Percentiles rank a stretch among this genome's conserved stretches.
phyloP scores from a whole-genome alignment of 2,797 vertebrate genomes.

The Miichthys miiuy region DNA sequence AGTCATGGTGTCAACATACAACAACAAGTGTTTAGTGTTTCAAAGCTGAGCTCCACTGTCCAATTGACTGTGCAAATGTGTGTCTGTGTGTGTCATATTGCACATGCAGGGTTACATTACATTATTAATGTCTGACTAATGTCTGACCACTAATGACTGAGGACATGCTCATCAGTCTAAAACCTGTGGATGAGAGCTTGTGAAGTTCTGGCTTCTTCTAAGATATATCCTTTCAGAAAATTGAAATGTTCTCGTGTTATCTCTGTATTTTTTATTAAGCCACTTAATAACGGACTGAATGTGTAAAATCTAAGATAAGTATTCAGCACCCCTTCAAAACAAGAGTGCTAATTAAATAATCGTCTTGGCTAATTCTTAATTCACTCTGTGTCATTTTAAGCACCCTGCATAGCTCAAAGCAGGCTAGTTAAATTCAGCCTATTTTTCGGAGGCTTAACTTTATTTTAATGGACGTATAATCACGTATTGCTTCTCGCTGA shows the following conservation, averaged over 20 bases:
- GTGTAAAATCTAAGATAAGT: constrained; percentile 50
- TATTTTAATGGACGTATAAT: constrained; percentile 71
- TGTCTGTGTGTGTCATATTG: constrained; percentile 10
- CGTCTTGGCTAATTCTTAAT: constrained; percentile 61
- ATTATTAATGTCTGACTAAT: neutral
- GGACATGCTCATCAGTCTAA: neutral
- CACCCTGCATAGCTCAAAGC: constrained; percentile 60
- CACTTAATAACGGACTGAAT: constrained; percentile 32
- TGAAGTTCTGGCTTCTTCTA: constrained; percentile 7
- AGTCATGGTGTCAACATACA: constrained; percentile 26
- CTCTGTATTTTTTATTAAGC: constrained; percentile 45
- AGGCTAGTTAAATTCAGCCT: constrained; percentile 66
- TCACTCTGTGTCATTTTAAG: constrained; percentile 65
- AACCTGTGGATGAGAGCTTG: neutral
- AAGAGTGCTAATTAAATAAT: constrained; percentile 58
- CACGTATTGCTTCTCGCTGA: constrained; percentile 58
- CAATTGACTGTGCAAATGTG: neutral
- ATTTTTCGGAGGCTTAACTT: constrained; percentile 64
- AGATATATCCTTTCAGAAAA: constrained; percentile 4
- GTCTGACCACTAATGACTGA: constrained; percentile 5
- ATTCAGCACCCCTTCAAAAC: constrained; percentile 45
- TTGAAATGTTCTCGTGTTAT: constrained; percentile 5
- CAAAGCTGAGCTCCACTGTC: constrained; percentile 3
- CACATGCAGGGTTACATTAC: neutral
- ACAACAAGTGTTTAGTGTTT: neutral